Conservation (phyloP, 2,888 invertebrate genomes). For the Dorcus hopei region DNA sequence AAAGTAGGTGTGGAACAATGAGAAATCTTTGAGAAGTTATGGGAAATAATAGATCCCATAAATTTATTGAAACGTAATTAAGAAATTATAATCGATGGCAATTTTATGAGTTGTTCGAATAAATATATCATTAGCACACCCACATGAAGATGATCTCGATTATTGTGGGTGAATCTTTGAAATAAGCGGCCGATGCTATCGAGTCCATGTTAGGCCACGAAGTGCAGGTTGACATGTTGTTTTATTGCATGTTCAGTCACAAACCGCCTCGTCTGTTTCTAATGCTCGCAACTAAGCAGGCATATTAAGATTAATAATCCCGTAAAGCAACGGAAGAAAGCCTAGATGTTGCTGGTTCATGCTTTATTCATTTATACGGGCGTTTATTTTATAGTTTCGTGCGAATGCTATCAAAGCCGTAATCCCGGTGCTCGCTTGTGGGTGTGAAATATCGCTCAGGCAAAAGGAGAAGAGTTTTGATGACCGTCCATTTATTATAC, state of each 20-base stretch:
- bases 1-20: too few species aligned
- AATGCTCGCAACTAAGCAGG: slow-evolving; percentile 15
- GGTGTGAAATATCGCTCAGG: slow-evolving; percentile 19
- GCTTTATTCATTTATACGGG: slow-evolving; percentile 24
- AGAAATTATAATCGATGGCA: slow-evolving; percentile 2
- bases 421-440: slow-evolving; percentile 13
- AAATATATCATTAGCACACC: background rate
- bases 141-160: slow-evolving; percentile 7
- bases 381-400: slow-evolving; percentile 26
- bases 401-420: slow-evolving; percentile 23
- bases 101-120: background rate
- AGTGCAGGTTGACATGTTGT: slow-evolving; percentile 21
- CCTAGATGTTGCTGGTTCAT: slow-evolving; percentile 14
- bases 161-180: slow-evolving; percentile 15
- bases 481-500: slow-evolving; percentile 19
- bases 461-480: slow-evolving; percentile 16
- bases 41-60: too few species aligned
- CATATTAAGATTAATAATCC: slow-evolving; percentile 20
- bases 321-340: slow-evolving; percentile 8
- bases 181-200: slow-evolving; percentile 19
- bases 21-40: too few species aligned
- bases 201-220: slow-evolving; percentile 16
- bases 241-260: slow-evolving; percentile 20
- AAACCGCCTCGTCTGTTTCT: slow-evolving; percentile 14
- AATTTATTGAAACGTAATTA: background rate